Conservation (phyloP, 2,888 invertebrate genomes). For the Camponotus fellah region DNA sequence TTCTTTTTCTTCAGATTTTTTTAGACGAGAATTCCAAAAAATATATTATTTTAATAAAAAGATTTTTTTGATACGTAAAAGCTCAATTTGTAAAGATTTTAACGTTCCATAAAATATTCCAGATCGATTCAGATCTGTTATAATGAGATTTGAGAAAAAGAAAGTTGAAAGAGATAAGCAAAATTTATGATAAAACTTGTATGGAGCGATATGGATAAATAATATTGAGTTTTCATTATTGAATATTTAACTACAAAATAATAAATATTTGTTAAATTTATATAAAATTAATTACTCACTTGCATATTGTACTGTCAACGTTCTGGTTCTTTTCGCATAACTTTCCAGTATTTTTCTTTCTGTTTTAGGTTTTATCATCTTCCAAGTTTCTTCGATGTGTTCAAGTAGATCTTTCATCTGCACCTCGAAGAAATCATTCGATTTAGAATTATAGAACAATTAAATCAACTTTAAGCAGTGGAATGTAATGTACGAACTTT, state of each 20-base stretch:
- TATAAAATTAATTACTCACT: constrained; percentile 8
- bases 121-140: no score
- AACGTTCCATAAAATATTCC: no score
- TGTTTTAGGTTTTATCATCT: neutral
- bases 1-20: neutral
- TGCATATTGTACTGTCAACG: neutral
- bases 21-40: neutral
- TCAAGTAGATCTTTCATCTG: constrained; percentile 64
- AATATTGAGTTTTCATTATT: neutral
- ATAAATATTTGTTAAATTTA: neutral
- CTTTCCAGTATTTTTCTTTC: constrained; percentile 21
- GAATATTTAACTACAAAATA: no score
- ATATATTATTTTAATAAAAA: neutral
- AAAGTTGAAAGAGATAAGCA: no score
- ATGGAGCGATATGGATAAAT: neutral
- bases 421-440: constrained; percentile 8
- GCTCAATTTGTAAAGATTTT: neutral
- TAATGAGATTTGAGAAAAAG: no score
- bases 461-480: neutral
- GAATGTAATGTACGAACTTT: neutral
- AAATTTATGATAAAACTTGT: neutral
- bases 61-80: neutral
- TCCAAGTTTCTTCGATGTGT: constrained; percentile 60
- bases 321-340: neutral
- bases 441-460: neutral